These are phyloP conservation scores for Discoglossus pictus DNA, from an alignment of 2,797 vertebrate genomes.

Conservation along the genomic window DNA sequence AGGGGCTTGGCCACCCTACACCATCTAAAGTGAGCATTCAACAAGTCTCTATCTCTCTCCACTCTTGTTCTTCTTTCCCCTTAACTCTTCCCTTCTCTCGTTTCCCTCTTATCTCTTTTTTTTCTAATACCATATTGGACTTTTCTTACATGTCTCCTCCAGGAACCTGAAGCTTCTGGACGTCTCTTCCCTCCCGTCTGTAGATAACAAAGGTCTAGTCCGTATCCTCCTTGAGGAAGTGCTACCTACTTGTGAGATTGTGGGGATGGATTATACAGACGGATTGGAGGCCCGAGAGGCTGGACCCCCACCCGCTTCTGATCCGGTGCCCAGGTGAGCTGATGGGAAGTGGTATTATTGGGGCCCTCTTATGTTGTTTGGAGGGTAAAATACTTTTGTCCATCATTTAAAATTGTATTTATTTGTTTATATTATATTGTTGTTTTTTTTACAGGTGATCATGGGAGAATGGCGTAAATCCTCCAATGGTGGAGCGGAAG, in stretches of 20 bases:
- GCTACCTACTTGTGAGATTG: constrained; percentile 75
- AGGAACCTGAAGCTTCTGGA: constrained; percentile 77
- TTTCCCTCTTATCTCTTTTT: background rate
- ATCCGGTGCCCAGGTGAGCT: background rate
- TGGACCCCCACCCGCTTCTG: rapidly evolving
- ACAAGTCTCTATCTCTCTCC: too few relatives aligned
- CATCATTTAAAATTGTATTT: too few relatives aligned
- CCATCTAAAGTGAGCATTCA: constrained; percentile 71
- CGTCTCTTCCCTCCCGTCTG: constrained; percentile 71
- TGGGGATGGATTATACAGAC: constrained; percentile 50
- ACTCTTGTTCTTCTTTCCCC: background rate
- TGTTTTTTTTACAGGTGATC: too few relatives aligned
- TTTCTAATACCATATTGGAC: too few relatives aligned
- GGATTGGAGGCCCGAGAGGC: background rate
- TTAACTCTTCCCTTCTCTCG: background rate
- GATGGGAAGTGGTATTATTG: too few relatives aligned
- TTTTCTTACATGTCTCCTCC: too few relatives aligned
- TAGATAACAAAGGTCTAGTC: constrained; percentile 71
- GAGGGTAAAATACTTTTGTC: too few relatives aligned
- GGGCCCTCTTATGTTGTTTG: too few relatives aligned
- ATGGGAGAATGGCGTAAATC: too few relatives aligned
- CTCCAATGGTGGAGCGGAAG: too few relatives aligned
- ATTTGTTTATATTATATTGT: too few relatives aligned
- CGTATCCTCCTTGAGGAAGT: constrained; percentile 85
- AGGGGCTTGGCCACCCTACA: constrained; percentile 80